These are phyloP conservation scores for Cyanoramphus novaezelandiae DNA, from an alignment of 2,113 vertebrate genomes.

Conservation along the genomic window DNA sequence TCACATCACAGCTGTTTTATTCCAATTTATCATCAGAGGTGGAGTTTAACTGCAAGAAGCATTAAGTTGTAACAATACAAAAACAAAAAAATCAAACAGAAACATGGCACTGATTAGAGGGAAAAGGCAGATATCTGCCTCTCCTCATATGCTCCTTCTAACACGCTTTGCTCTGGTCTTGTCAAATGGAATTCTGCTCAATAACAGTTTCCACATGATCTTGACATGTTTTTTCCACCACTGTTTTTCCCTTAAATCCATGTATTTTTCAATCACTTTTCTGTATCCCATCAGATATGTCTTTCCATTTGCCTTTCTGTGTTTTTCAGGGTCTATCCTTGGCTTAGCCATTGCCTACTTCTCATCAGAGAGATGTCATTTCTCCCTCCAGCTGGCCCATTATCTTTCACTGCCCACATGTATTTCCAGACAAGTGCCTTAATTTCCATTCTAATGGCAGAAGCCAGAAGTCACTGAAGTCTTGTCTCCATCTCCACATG, in stretches of 20 bases:
- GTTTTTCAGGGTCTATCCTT: background rate
- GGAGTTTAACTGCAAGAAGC: background rate
- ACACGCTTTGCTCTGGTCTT: background rate
- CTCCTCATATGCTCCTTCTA: background rate
- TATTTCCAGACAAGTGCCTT: background rate
- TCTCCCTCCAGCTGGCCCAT: background rate
- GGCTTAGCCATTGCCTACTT: background rate
- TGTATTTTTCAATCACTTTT: background rate
- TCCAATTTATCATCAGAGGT: background rate
- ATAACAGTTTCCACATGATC: background rate
- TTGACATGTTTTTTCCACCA: background rate
- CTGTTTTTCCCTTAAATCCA: background rate
- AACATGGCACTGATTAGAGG: background rate
- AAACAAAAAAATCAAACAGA: background rate
- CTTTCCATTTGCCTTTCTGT: background rate
- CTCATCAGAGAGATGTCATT: background rate
- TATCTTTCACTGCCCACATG: background rate
- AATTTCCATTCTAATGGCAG: background rate
- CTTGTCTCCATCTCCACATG: background rate
- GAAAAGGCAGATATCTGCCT: background rate
- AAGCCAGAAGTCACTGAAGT: background rate
- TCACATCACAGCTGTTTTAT: background rate
- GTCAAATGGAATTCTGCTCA: background rate
- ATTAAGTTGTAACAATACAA: background rate
- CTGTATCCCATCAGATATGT: background rate